Evolutionary conservation across 1,140 invertebrate genomes (phyloP).

Genomic region (Drosophila varians): DNA sequence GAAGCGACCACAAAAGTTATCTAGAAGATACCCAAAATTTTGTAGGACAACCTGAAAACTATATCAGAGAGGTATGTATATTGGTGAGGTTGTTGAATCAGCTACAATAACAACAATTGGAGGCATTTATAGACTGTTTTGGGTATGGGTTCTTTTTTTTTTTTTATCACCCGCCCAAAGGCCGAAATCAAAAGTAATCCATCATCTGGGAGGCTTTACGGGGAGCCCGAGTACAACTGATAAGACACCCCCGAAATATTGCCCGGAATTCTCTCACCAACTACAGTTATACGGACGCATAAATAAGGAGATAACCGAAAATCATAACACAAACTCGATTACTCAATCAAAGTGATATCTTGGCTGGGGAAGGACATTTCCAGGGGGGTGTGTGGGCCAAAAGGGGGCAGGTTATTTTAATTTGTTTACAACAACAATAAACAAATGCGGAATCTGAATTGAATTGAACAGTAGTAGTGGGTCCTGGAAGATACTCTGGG

Average conservation of each 20-base stretch:
- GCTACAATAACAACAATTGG: conserved; percentile 50
- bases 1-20: conserved; percentile 20
- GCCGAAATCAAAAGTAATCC: conserved; percentile 79
- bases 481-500: neutral
- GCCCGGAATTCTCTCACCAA: conserved; percentile 14
- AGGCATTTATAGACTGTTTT: conserved; percentile 60
- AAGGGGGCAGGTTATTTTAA: conserved; percentile 64
- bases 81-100: conserved; percentile 30
- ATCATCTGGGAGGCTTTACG: conserved; percentile 76
- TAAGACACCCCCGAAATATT: conserved; percentile 46
- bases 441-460: conserved; percentile 15
- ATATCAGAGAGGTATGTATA: conserved; percentile 51
- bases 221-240: conserved; percentile 66
- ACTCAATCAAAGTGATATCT: conserved; percentile 70
- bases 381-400: neutral
- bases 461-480: conserved; percentile 40
- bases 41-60: conserved; percentile 54
- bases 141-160: conserved; percentile 44
- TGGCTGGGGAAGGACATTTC: conserved; percentile 20
- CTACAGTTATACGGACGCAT: conserved; percentile 63
- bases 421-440: conserved; percentile 79
- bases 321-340: conserved; percentile 67
- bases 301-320: conserved; percentile 47
- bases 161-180: conserved; percentile 70
- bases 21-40: conserved; percentile 20